These are phyloP conservation scores for Embiotoca jacksoni DNA, from an alignment of 2,113 vertebrate genomes.

Conservation along the genomic window DNA sequence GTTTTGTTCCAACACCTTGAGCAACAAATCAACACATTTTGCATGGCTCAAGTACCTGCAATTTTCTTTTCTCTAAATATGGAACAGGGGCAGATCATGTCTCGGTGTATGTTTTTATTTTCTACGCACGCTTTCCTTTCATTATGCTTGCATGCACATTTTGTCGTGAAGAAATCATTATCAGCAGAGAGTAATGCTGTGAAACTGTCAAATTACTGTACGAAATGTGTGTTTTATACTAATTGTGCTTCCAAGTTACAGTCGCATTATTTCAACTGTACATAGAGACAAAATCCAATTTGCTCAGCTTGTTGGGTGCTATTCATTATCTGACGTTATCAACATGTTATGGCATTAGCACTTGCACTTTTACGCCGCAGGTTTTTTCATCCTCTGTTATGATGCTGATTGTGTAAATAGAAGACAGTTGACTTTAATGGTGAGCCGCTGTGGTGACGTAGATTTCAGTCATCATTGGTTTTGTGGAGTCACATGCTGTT, in stretches of 20 bases:
- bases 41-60: conserved; percentile 69
- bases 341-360: conserved; percentile 8
- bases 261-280: conserved; percentile 6
- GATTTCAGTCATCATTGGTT: conserved; percentile 47
- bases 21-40: conserved; percentile 77
- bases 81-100: conserved; percentile 54
- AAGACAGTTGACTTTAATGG: conserved; percentile 31
- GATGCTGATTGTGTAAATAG: background rate
- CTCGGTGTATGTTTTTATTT: conserved; percentile 46
- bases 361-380: conserved; percentile 2
- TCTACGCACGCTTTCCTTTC: conserved; percentile 54
- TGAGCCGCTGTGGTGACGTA: conserved; percentile 49
- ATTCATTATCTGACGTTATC: conserved; percentile 17
- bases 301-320: conserved; percentile 1
- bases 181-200: conserved; percentile 8
- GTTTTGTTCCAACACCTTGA: conserved; percentile 80
- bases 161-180: conserved; percentile 58
- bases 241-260: conserved; percentile 14
- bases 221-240: conserved; percentile 27
- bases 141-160: conserved; percentile 58
- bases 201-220: conserved; percentile 16
- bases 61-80: conserved; percentile 52
- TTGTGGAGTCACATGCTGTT: conserved; percentile 55
- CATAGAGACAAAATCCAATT: conserved; percentile 16
- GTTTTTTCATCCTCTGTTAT: conserved; percentile 22